These are phyloP conservation scores for Oligia strigilis DNA, from an alignment of 2,888 invertebrate species.

Conservation along the genomic window DNA sequence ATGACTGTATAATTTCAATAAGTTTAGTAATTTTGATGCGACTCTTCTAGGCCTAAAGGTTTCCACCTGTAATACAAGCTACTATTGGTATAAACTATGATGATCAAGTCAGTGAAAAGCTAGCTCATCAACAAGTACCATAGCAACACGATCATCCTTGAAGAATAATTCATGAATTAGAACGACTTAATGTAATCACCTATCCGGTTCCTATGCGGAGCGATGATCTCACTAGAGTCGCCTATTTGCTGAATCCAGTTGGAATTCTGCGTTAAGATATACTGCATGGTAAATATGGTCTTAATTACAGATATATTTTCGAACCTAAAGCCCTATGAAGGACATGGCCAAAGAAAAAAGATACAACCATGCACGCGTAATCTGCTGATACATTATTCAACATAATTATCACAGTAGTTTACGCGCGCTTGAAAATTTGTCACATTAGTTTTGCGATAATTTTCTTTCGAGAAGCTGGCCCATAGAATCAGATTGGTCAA, in stretches of 20 bases:
- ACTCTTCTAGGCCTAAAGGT: not conserved
- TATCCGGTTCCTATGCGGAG: slow-evolving; percentile 29
- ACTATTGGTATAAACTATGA: slow-evolving; percentile 11
- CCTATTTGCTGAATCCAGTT: slow-evolving; percentile 8
- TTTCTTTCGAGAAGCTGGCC: not conserved
- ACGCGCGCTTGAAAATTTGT: too few species aligned
- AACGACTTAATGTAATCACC: slow-evolving; percentile 22
- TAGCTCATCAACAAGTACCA: slow-evolving; percentile 33
- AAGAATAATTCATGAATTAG: slow-evolving; percentile 45
- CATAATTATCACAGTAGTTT: too few species aligned
- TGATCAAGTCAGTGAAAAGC: slow-evolving; percentile 45
- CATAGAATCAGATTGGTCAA: not conserved
- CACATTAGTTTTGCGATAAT: too few species aligned
- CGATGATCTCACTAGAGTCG: slow-evolving; percentile 43
- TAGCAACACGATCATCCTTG: slow-evolving; percentile 12
- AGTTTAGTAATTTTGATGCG: too few species aligned
- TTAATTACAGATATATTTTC: not conserved
- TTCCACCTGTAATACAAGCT: not conserved
- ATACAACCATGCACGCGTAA: not conserved
- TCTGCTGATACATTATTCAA: too few species aligned
- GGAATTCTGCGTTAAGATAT: slow-evolving; percentile 8
- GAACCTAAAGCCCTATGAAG: not conserved
- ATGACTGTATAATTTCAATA: not conserved
- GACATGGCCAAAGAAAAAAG: not conserved
- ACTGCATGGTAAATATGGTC: not conserved